Conservation (phyloP, 2,113 vertebrate genomes). For the Axis porcinus region DNA sequence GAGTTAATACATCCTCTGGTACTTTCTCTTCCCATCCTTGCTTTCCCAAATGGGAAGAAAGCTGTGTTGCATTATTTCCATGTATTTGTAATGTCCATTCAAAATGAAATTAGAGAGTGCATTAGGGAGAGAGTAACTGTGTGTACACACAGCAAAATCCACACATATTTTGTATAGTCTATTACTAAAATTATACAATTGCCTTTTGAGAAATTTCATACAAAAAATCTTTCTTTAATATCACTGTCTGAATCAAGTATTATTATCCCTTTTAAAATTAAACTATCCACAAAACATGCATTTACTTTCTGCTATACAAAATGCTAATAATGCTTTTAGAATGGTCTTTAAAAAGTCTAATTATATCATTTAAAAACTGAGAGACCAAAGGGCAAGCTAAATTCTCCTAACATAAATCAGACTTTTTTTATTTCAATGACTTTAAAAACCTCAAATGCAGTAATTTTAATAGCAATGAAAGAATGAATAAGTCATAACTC, state of each 20-base stretch:
- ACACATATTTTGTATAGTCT: constrained; percentile 56
- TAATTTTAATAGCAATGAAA: constrained; percentile 91
- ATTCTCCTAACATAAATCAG: constrained; percentile 95
- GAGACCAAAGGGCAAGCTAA: constrained; percentile 94
- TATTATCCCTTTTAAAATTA: constrained; percentile 90
- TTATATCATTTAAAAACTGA: constrained; percentile 94
- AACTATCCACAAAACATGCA: constrained; percentile 87
- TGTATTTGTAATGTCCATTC: constrained; percentile 58
- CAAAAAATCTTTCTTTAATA: constrained; percentile 84
- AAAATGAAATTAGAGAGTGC: constrained; percentile 60
- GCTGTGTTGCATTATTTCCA: constrained; percentile 71
- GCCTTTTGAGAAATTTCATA: constrained; percentile 80
- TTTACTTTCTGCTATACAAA: constrained; percentile 90
- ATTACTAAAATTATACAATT: constrained; percentile 73
- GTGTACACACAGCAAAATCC: constrained; percentile 64
- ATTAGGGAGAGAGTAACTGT: constrained; percentile 54
- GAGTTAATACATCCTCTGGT: constrained; percentile 82
- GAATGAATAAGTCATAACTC: constrained; percentile 91
- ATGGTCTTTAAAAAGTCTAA: constrained; percentile 97
- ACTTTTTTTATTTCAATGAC: constrained; percentile 90
- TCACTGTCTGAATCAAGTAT: constrained; percentile 85
- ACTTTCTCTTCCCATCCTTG: constrained; percentile 77
- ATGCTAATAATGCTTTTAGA: constrained; percentile 95
- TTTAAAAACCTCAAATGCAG: constrained; percentile 90
- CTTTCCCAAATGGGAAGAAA: constrained; percentile 70